Base-by-base conservation (phyloP, 2,113 vertebrate genomes). In the Corvus cornix region DNA sequence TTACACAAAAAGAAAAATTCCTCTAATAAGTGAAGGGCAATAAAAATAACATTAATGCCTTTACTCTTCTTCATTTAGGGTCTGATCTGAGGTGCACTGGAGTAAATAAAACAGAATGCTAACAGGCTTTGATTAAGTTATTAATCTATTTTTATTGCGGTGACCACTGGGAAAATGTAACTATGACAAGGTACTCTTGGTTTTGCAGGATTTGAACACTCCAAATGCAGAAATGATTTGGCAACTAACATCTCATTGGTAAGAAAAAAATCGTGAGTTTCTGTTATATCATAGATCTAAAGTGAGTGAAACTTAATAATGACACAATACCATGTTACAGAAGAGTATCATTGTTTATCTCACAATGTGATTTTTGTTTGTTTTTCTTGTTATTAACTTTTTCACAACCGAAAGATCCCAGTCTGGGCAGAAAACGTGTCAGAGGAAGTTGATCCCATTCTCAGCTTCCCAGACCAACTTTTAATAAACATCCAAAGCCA, bases 221-320 rank as follows among this genome's bases (percentile, higher is more conserved):
- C 13, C 31, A 77, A 81, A 75, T 48, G 37, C 41, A 75, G 70
- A 87, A 78, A 95, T 93, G 92, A 92, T 91, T 83, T 49, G 56
- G 76, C 81, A 66, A 44, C 35, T 48, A 67, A 46, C 8, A 44
- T 51, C 55, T 77, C 69, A 41, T 3, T 17, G 96, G 95, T 97
- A 96, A 93, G 90, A 81, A 80, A 85, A 73, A 48, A 3, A 19
- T 77, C 0, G 39, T 33, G 4, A 63, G 21, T 39, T 48, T 64
- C 23, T 67, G 5, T 72, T 72, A 6, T 80, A 46, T 28, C 11
- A 8, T 60, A 44, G 21, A 49, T 17, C n/a, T 87, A 62, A 74
- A 83, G 44, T 26, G 35, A 68, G 16, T 2, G 1, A 78, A 75
- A 23, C 30, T 68, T 52, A 81, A 59, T 85, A 85, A 75, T 49